Evolutionary conservation across 2,797 vertebrate species (phyloP).

Genomic region (Sarcoramphus papa): DNA sequence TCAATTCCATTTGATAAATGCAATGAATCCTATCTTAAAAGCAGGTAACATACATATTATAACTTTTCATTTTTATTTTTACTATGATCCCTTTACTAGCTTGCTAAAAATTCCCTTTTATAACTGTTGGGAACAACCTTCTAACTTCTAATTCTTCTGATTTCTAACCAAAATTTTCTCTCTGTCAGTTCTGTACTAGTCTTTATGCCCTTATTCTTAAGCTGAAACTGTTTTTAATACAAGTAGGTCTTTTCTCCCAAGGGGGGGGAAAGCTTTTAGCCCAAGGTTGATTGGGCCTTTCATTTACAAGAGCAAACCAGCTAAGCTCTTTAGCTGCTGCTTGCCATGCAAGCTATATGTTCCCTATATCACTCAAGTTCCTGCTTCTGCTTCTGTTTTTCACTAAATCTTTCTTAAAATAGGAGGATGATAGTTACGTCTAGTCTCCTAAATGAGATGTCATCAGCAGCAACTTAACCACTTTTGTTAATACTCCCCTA

Average conservation of each 20-base stretch:
- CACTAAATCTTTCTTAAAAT: neutral
- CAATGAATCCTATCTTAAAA: neutral
- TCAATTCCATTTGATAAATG: neutral
- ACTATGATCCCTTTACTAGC: neutral
- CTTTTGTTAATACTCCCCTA: neutral
- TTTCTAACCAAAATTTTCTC: neutral
- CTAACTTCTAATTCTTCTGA: neutral
- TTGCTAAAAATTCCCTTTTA: neutral
- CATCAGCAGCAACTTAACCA: neutral
- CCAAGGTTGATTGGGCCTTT: neutral
- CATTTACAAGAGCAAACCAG: neutral
- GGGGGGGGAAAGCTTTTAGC: neutral
- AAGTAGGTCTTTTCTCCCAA: neutral
- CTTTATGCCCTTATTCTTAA: neutral
- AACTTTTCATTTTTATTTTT: neutral
- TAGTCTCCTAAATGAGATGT: neutral
- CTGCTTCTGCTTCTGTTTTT: neutral
- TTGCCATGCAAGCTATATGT: neutral
- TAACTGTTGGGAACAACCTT: neutral
- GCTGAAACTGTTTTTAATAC: neutral
- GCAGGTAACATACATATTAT: neutral
- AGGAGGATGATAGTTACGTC: neutral
- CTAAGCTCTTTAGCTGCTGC: neutral
- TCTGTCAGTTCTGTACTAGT: neutral
- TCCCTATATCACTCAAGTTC: neutral